Evolutionary conservation across 1,140 invertebrate species (phyloP), one percentile per base, ranked within the genome.

Genomic region (Armadillidium nasatum): DNA sequence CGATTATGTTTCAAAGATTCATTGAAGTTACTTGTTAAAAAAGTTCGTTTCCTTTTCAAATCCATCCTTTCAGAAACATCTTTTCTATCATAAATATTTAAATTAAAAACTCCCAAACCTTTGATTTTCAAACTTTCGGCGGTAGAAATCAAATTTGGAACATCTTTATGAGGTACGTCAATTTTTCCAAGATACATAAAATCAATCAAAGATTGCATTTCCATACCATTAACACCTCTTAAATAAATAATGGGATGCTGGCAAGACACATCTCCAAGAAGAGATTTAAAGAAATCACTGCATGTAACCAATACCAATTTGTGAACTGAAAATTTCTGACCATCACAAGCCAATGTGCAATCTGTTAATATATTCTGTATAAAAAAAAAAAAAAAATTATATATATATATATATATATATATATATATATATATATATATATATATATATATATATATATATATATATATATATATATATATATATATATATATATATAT

Each of bases 121-220:
- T 93, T 88, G 75, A 95, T 94, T 84, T 95, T 94, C 6, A 95
- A 85, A 22, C 89, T 91, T 84, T 84, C 83, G 11, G 94, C 93
- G 70, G 94, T 93, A 83, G 93, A 93, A 4, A 95, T 85, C 75
- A 96, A 84, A 0, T 93, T 92, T 43, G 92, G 90, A 79, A 95
- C 93, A 83, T 95, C 92, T 79, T 95, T 93, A 84, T 96, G 93
- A 44, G 91, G 92, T 73, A 95, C 93, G 84, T 94, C 94, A 75
- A 95, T 94, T 86, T 95, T 93, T 2, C 94, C 94, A 83, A 93
- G 93, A 87, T 95, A 95, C 93, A 95, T 95, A 83, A 95, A 96
- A 83, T 96, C 93, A 46, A 95, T 92, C 13, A 92, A 89, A 21
- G 93, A 92, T 83, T 94, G 93, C 81, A 96, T 84, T 82, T 95